These are phyloP conservation scores for Pseudoips prasinana DNA, from an alignment of 2,888 invertebrate genomes.

Conservation along the genomic window DNA sequence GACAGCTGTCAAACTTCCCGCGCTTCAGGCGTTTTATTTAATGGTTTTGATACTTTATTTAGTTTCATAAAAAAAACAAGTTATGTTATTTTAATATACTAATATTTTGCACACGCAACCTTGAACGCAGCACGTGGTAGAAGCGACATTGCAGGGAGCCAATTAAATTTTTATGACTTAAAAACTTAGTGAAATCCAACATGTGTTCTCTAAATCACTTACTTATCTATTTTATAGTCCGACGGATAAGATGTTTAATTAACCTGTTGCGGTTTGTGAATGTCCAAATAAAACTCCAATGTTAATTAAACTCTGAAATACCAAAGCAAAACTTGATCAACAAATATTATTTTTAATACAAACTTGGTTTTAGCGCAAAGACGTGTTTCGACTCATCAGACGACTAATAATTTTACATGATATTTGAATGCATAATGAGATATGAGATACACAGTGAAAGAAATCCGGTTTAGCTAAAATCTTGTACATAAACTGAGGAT, in stretches of 20 bases:
- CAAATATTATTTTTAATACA: too few relatives aligned
- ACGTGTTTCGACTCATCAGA: slow-evolving; percentile 24
- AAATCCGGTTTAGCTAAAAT: slow-evolving; percentile 30
- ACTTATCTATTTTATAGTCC: too few relatives aligned
- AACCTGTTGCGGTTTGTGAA: too few relatives aligned
- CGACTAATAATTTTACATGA: slow-evolving; percentile 37
- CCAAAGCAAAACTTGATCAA: too few relatives aligned
- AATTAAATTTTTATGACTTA: slow-evolving; percentile 21
- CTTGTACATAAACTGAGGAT: slow-evolving; percentile 15
- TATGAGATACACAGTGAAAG: slow-evolving; percentile 25
- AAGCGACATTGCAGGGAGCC: slow-evolving; percentile 18
- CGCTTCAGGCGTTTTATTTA: neutral
- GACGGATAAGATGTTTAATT: too few relatives aligned
- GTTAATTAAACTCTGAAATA: too few relatives aligned
- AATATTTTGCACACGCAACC: neutral
- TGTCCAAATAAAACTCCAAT: too few relatives aligned
- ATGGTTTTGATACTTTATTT: too few relatives aligned
- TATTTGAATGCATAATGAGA: slow-evolving; percentile 40
- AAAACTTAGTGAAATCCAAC: too few relatives aligned
- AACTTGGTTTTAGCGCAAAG: slow-evolving; percentile 6
- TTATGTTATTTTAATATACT: slow-evolving; percentile 11
- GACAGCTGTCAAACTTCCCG: slow-evolving; percentile 27
- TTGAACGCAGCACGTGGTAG: slow-evolving; percentile 23
- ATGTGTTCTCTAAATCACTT: too few relatives aligned
- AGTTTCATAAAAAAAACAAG: too few relatives aligned